Conservation (phyloP, 2,113 vertebrate genomes). For the Poeciliopsis turrubarensis region DNA sequence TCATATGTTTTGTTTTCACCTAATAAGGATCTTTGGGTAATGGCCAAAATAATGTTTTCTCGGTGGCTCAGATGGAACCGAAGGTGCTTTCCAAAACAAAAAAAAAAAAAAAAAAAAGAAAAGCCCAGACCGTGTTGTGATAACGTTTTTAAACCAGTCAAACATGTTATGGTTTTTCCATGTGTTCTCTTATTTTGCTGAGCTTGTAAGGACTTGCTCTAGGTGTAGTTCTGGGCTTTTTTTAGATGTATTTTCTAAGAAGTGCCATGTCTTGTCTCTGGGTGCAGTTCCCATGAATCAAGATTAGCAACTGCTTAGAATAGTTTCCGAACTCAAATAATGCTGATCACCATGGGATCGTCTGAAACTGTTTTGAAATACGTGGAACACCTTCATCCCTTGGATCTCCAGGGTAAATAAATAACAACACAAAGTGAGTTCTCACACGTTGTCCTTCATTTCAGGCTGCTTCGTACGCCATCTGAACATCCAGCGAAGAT, state of each 20-base stretch:
- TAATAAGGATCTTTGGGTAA: no score
- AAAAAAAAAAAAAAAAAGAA: no score
- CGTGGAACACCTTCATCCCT: background rate
- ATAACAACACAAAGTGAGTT: background rate
- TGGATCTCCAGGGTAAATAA: background rate
- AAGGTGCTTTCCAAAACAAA: background rate
- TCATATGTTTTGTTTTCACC: no score
- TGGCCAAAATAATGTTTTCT: background rate
- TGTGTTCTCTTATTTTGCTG: background rate
- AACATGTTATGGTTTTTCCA: background rate
- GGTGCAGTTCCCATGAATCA: background rate
- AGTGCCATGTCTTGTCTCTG: background rate
- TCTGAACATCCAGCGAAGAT: background rate
- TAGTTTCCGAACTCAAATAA: background rate
- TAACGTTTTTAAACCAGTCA: no score
- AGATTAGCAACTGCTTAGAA: background rate
- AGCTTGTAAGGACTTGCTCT: background rate
- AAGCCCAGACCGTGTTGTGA: no score
- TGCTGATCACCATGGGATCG: background rate
- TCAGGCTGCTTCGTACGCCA: background rate
- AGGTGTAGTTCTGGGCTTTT: background rate
- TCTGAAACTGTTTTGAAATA: background rate
- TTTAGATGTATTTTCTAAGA: background rate
- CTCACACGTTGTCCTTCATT: background rate
- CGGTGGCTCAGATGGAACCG: background rate